Conservation (phyloP, 2,888 invertebrate species). For the Acanthoscelides obtectus region DNA sequence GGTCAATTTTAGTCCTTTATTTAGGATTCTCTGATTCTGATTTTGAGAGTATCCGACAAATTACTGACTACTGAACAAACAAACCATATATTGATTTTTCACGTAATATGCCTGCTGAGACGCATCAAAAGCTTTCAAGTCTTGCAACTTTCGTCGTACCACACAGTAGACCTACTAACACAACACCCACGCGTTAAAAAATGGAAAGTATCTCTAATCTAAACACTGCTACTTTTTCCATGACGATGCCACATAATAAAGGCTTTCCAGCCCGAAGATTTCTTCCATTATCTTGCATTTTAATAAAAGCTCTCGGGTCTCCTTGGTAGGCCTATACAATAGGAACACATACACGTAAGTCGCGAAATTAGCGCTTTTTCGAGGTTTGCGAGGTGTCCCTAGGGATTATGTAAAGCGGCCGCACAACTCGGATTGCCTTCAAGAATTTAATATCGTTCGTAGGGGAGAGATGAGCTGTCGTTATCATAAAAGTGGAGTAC, state of each 20-base stretch:
- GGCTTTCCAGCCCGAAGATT: not conserved
- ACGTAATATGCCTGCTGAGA: too few species aligned
- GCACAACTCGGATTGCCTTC: not conserved
- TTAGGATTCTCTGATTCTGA: too few species aligned
- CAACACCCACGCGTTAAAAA: too few species aligned
- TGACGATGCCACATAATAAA: not conserved
- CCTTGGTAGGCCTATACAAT: not conserved
- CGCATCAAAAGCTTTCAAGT: too few species aligned
- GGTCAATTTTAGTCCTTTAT: too few species aligned
- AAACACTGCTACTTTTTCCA: not conserved
- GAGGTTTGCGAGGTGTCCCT: not conserved
- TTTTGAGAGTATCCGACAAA: too few species aligned
- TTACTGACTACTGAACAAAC: too few species aligned
- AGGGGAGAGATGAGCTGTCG: not conserved
- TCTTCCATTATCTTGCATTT: not conserved
- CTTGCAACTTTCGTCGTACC: too few species aligned
- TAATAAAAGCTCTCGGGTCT: not conserved
- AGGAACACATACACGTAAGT: not conserved
- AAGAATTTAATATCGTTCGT: not conserved
- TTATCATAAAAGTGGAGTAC: not conserved
- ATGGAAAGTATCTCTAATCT: not conserved
- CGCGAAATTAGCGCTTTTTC: not conserved
- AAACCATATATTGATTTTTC: too few species aligned
- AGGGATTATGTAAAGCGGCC: not conserved
- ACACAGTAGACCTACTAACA: too few species aligned